Conservation (phyloP, 2,797 vertebrate species). For the Chelonia mydas region DNA sequence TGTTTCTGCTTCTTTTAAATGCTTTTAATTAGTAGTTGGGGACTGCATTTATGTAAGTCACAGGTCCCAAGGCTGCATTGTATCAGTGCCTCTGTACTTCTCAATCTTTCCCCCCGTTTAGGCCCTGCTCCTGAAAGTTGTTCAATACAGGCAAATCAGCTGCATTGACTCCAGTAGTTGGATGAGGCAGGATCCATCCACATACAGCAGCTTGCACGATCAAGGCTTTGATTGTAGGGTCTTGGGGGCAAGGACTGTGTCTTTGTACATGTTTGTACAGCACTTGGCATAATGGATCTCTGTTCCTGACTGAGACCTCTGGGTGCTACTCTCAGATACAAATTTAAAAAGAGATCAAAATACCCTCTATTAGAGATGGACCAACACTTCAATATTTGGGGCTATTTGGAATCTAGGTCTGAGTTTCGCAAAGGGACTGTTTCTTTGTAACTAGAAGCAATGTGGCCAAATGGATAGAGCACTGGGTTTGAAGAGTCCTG, state of each 20-base stretch:
- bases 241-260: background rate
- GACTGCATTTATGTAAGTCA: accelerated
- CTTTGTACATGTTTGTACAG: accelerated
- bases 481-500: too few relatives aligned
- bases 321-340: background rate
- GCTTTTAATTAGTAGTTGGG: background rate
- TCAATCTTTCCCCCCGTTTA: background rate
- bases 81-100: background rate
- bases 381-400: background rate
- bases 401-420: background rate
- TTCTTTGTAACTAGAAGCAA: too few relatives aligned
- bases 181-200: background rate
- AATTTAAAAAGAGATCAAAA: background rate
- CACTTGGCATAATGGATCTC: background rate
- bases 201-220: accelerated
- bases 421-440: background rate
- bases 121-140: background rate
- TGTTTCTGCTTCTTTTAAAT: background rate
- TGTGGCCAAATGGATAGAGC: too few relatives aligned
- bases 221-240: accelerated
- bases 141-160: background rate
- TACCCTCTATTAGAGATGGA: background rate
- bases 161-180: background rate
- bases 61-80: background rate
- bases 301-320: background rate